phyloP scores from a whole-genome alignment of 1,140 invertebrate genomes.

The Odontomachus brunneus region DNA sequence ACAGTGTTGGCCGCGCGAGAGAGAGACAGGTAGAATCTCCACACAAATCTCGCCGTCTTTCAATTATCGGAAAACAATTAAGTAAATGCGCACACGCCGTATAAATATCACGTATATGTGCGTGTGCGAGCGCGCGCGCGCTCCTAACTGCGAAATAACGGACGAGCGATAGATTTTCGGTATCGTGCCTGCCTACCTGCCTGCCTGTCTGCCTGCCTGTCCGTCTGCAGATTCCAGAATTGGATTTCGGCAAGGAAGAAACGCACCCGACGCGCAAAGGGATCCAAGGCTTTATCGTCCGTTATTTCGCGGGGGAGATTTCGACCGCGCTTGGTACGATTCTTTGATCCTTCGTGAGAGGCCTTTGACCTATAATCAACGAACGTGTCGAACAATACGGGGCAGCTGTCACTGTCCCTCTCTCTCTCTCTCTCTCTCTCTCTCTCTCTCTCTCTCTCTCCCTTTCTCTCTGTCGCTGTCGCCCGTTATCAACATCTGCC shows the following conservation, averaged over 20 bases:
- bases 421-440: constrained; percentile 43
- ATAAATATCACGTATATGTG: not conserved
- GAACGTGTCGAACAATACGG: constrained; percentile 76
- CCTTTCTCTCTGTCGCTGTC: constrained; percentile 69
- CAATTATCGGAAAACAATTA: constrained; percentile 23
- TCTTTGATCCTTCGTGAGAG: constrained; percentile 69
- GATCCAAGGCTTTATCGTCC: not conserved
- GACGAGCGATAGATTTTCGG: not conserved
- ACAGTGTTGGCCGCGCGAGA: not conserved
- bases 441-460: constrained; percentile 57
- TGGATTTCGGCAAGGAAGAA: not conserved
- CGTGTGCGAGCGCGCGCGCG: no score
- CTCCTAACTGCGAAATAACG: not conserved
- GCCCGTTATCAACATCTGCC: constrained; percentile 79
- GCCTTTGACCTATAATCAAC: constrained; percentile 78
- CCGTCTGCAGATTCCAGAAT: constrained; percentile 1
- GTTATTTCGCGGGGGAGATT: constrained; percentile 17
- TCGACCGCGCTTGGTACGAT: constrained; percentile 49
- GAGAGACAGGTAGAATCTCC: not conserved
- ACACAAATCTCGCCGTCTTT: not conserved
- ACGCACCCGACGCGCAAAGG: not conserved
- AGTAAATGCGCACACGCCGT: not conserved
- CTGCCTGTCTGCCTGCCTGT: no score
- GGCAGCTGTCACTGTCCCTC: constrained; percentile 75
- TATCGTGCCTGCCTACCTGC: no score